Evolutionary conservation across 2,113 vertebrate genomes (phyloP).

Genomic region (Puntigrus tetrazona): DNA sequence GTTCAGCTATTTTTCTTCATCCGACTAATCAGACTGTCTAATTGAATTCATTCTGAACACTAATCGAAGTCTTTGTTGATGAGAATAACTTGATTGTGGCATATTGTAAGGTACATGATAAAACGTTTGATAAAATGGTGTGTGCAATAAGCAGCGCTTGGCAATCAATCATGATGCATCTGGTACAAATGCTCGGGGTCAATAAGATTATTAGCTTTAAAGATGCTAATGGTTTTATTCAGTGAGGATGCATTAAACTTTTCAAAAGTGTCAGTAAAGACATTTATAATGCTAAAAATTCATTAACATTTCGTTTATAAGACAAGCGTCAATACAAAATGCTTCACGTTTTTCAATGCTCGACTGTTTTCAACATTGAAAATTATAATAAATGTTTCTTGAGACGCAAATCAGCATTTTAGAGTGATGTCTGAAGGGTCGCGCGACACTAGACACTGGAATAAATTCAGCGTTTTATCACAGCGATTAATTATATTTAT

Average conservation of each 20-base stretch:
- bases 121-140: too few relatives aligned
- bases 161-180: neutral
- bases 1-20: conserved; percentile 14
- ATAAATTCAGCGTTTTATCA: neutral
- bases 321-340: neutral
- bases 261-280: neutral
- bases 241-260: neutral
- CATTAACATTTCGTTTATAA: neutral
- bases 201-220: neutral
- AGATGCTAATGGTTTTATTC: neutral
- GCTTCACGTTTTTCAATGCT: neutral
- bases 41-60: neutral
- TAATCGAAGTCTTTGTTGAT: neutral
- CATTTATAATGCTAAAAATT: neutral
- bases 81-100: neutral
- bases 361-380: neutral
- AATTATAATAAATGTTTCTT: neutral
- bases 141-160: neutral
- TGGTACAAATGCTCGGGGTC: neutral
- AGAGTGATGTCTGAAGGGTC: neutral
- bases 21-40: neutral
- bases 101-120: neutral
- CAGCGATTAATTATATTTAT: neutral
- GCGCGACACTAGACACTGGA: neutral
- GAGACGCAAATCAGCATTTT: neutral